Evolutionary conservation across 2,113 vertebrate species (phyloP), one percentile per base, ranked within the genome.

Genomic region (Phalacrocorax carbo): DNA sequence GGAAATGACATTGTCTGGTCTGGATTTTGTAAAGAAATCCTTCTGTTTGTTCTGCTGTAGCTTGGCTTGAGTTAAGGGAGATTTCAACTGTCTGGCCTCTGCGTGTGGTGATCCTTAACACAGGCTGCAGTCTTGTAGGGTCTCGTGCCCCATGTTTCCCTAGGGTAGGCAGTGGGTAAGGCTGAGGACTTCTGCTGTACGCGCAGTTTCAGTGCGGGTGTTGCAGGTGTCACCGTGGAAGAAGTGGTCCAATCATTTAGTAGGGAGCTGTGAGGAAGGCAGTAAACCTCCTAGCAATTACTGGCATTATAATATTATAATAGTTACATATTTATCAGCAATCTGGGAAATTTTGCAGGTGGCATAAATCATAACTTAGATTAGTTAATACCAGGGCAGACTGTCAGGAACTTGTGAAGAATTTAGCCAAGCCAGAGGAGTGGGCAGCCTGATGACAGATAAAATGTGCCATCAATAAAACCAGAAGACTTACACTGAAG

Each of bases 121-220:
- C 2, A 14, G 44, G 34, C 62, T 70, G 25, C 19, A 25, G 36
- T 14, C 40, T 11, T 15, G 10, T 2, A 22, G 44, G 49, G 29
- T 42, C 49, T 91, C 38, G 80, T 44, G 14, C 9, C 55, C 18
- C 18, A 3, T 5, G 36, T 7, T 46, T 25, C 32, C 61, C 20
- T 17, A 7, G 36, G 65, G 46, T 22, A 1, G 15, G 4, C 10
- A 5, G 0, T 2, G 22, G 48, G 19, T 17, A 9, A 29, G 29
- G 26, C 40, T 15, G 15, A 77, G 64, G 18, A 15, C 9, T 80
- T 26, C 26, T 58, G 73, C 66, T 52, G 84, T 68, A 29, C 25
- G 0, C 38, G 25, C 10, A 4, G 44, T 14, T 27, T 34, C 58
- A 49, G 25, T 14, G 68, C 0, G 9, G 5, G 22, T 30, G 8